phyloP scores from a whole-genome alignment of 2,113 vertebrate species.

The Mus pahari region DNA sequence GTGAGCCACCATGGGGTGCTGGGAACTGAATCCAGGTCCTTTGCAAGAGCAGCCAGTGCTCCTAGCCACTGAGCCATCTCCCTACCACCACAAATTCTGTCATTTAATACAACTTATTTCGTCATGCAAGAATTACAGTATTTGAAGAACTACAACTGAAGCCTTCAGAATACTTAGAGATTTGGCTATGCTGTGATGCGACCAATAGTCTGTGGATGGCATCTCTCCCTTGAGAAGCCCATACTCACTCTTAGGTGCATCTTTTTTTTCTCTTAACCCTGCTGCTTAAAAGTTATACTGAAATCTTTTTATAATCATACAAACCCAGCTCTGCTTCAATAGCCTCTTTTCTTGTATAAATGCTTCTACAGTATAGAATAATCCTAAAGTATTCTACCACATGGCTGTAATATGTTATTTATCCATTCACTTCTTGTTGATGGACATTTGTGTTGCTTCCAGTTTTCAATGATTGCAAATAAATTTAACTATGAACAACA shows the following conservation, averaged over 20 bases:
- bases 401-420: no score
- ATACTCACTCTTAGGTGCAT: no score
- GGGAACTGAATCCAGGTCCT: background rate
- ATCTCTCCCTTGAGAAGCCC: background rate
- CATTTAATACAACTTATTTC: background rate
- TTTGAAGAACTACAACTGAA: background rate
- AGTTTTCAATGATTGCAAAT: background rate
- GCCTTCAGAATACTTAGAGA: background rate
- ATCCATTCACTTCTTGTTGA: background rate
- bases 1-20: background rate
- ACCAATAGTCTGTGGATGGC: background rate
- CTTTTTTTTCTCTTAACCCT: background rate
- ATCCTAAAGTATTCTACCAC: background rate
- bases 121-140: background rate
- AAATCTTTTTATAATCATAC: background rate
- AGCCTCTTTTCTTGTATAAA: background rate
- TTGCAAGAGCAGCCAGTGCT: background rate
- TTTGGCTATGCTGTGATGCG: background rate
- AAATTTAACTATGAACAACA: background rate
- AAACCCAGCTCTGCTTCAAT: background rate
- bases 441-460: background rate
- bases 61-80: background rate
- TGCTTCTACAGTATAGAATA: background rate
- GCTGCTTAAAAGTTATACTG: background rate
- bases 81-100: background rate